Evolutionary conservation across 2,888 invertebrate species (phyloP), one percentile per base, ranked within the genome.

Genomic region (Drosophila atripex): DNA sequence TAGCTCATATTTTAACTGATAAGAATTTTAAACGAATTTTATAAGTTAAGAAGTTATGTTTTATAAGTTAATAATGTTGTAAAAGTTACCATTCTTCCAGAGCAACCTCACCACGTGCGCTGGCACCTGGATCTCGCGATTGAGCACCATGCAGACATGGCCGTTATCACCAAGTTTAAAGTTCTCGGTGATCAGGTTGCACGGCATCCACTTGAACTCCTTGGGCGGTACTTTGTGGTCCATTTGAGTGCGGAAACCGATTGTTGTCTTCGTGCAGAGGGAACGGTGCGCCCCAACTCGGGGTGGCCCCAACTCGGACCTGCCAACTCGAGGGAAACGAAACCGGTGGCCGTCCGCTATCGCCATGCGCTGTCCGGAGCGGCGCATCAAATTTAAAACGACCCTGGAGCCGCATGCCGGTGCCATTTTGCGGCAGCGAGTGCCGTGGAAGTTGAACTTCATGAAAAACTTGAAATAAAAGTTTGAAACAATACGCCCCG

Each of bases 21-120:
- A 28, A 28, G 8, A 28, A 9, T 9, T 5, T 5, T 4, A 6
- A 38, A 38, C 6, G n/a, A n/a, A n/a, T n/a, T n/a, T n/a, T 18
- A 4, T 43, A 18, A 12, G 43, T 43, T 16, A 5, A 1, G 21
- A 43, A 18, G n/a, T n/a, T n/a, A n/a, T n/a, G n/a, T n/a, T n/a
- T n/a, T 18, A 4, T 43, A 18, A 12, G 43, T 43, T 16, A 5
- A 1, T 12, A 43, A 14, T 52, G 11, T 1, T 11, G 43, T 4
- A n/a, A 2, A n/a, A 52, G 89, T 77, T 90, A 95, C 96, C 95
- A 91, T 93, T 93, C 82, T 94, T 93, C 96, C 96, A 96, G 63
- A 96, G 90, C 32, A 91, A 91, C 66, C 92, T 89, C 0, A 95
- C 88, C 77, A 93, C 92, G 43, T 91, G 89, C 12, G 90, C 80